Base-by-base conservation (phyloP, 2,888 invertebrate species). In the Choreutis nemorana region DNA sequence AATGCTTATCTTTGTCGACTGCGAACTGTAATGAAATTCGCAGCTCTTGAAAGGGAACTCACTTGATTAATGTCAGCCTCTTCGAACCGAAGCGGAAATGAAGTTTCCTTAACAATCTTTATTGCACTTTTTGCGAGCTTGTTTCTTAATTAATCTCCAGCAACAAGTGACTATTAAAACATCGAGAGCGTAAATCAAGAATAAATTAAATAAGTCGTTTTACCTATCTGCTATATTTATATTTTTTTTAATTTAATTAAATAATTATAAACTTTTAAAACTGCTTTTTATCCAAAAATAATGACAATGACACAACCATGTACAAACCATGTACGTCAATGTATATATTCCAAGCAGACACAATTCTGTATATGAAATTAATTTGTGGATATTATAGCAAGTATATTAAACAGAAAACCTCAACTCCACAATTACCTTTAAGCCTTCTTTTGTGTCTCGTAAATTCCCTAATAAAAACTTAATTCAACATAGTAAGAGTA, bases 101-200 rank as follows among this genome's bases (percentile, higher is more conserved):
- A 65, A 64, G 63, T 63, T 63, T 58, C 63, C 60, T 60, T 60
- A 64, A 59, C 58, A 55, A 64, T 66, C 55, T 64, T 65, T 65
- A 70, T 67, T 65, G 63, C 67, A 70, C 50, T 68, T 70, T 71
- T 70, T 71, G 64, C 62, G 62, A 65, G 62, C 62, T 67, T 66
- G 64, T 63, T 62, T 59, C 52, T 57, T 66, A 66, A 67, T 66
- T 70, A 71, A 65, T 72, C 62, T 56, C 42, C 45, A 63, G 71
- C 70, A 67, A 72, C 68, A 71, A 70, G 71, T 68, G 51, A 50
- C 44, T 38, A 32, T 23, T 39, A 39, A 51, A 50, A 46, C 45
- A 44, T 43, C 29, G 28, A 36, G 34, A 14, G 36, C 40, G 45
- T 48, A 45, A 46, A 49, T 51, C 44, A 41, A n/a, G n/a, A n/a